phyloP scores from a whole-genome alignment of 2,888 invertebrate genomes.

The Rhimphoctona megacephalus region DNA sequence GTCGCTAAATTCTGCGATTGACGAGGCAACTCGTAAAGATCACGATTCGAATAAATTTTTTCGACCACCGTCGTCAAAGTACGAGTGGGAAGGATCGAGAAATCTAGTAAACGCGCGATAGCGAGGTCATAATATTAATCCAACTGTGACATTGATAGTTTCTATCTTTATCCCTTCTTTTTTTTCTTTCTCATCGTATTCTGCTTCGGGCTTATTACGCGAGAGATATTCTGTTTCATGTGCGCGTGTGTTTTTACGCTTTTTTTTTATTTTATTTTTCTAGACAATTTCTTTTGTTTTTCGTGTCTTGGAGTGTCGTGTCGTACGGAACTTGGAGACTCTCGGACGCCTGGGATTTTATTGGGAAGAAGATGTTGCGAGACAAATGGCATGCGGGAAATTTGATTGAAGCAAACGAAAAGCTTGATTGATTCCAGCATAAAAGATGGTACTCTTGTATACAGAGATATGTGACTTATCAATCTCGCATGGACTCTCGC shows the following conservation, averaged over 20 bases:
- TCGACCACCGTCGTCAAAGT: background rate
- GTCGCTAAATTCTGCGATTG: slow-evolving; percentile 32
- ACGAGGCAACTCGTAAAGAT: slow-evolving; percentile 29
- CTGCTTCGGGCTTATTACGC: background rate
- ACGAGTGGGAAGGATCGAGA: background rate
- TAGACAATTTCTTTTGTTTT: background rate
- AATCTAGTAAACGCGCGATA: background rate
- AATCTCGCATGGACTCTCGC: slow-evolving; percentile 1
- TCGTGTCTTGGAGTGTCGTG: background rate
- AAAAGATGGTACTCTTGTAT: background rate
- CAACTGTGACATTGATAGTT: slow-evolving; percentile 11
- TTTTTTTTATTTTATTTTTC: background rate
- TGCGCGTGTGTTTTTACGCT: background rate
- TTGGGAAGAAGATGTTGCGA: background rate
- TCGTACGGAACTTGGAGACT: background rate
- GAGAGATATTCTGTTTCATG: slow-evolving; percentile 1
- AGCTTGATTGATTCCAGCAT: slow-evolving; percentile 43
- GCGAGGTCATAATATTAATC: background rate
- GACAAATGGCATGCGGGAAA: slow-evolving; percentile 20
- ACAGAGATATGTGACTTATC: background rate
- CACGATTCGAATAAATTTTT: slow-evolving; percentile 21
- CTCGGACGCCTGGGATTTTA: background rate
- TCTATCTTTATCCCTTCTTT: background rate
- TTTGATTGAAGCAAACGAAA: slow-evolving; percentile 42
- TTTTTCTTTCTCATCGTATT: background rate